Percentiles rank a stretch among this genome's conserved stretches.
Conservation (phyloP, 2,113 vertebrate species). For the Talpa occidentalis region DNA sequence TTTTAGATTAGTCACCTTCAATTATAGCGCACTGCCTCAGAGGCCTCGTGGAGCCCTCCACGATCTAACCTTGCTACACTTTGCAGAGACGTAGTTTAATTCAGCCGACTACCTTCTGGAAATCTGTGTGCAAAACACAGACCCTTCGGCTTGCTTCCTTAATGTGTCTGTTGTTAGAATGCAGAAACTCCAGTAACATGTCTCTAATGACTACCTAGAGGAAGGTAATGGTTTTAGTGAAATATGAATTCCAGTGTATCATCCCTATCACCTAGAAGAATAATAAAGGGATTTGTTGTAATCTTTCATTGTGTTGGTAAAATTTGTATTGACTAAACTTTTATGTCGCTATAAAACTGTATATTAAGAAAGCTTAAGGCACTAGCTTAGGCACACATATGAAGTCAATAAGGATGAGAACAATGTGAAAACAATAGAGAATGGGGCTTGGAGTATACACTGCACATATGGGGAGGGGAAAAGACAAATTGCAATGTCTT, state of each 20-base stretch:
- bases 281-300: not conserved
- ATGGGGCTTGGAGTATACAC: fast-evolving
- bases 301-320: not conserved
- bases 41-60: not conserved
- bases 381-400: not conserved
- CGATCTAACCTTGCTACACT: not conserved
- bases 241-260: not conserved
- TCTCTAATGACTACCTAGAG: not conserved
- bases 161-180: not conserved
- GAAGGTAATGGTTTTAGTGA: not conserved
- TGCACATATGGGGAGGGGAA: not conserved
- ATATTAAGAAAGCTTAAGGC: not conserved
- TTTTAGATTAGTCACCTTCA: not conserved
- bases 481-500: not conserved
- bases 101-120: not conserved
- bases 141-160: not conserved
- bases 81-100: not conserved
- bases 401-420: not conserved
- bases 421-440: not conserved
- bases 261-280: not conserved
- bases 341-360: not conserved
- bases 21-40: not conserved
- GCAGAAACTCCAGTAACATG: not conserved
- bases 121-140: not conserved
- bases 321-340: not conserved